Base-by-base conservation (phyloP, 2,113 vertebrate species). In the Catharus bicknelli region DNA sequence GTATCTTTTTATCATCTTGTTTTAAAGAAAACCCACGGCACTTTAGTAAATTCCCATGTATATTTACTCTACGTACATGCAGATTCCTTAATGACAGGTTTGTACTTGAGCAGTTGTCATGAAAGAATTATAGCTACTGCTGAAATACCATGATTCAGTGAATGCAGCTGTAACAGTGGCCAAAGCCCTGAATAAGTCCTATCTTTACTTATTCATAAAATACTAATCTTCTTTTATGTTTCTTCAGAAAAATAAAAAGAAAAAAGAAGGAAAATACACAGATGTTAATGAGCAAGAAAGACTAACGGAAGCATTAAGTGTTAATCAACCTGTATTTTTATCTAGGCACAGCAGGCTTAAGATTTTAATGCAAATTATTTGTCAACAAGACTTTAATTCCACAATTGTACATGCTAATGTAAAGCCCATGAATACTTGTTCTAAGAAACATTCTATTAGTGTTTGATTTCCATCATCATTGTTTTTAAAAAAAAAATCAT, bases 311-410 rank as follows among this genome's bases (percentile, higher is more conserved):
- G 16, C 16, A 61, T 48, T 55, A 87, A 75, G 10, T 47, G 30
- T 73, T 83, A 88, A 86, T 82, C 72, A 90, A 88, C 10, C 38
- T 83, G 19, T 72, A 72, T 61, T 73, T 92, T 90, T 74, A 83
- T 67, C 48, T 67, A 79, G 62, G 53, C 51, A 79, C 27, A 90
- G 21, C 30, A 88, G 40, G 58, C 9, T 90, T 74, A 86, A 88
- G 57, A 90, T 88, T 90, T 75, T 75, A 70, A 86, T 75, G 66
- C 36, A 90, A 87, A 70, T 70, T 62, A 82, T 53, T 32, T 83
- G 36, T 58, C 78, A 62, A 82, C 25, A 85, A 48, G 70, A 74
- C 20, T 48, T 73, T 68, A 82, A 57, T 82, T 74, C 75, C 16
- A 42, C 57, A 90, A 66, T 16, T 78, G 30, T 55, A 69, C 19